Evolutionary conservation across 2,888 invertebrate genomes (phyloP).

Genomic region (Matsumyia berberina): DNA sequence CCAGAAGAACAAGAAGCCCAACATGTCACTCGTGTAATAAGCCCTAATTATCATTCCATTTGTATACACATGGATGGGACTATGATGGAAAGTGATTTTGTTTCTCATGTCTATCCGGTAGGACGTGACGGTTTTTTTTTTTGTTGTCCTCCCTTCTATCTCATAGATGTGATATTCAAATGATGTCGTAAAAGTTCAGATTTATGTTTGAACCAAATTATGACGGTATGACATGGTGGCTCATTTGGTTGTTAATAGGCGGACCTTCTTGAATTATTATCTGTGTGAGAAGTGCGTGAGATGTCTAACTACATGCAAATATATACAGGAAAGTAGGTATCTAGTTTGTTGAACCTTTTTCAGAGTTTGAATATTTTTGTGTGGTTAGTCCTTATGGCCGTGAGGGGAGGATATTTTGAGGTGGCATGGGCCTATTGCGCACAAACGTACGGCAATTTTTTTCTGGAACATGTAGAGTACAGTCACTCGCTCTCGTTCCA

Average conservation of each 20-base stretch:
- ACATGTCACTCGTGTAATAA: constrained; percentile 1
- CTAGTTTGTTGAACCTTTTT: background rate
- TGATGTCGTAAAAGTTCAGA: constrained; percentile 25
- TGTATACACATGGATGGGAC: constrained; percentile 27
- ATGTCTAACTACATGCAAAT: background rate
- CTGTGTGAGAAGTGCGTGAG: background rate
- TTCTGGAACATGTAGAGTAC: too few relatives aligned
- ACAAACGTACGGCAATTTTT: too few relatives aligned
- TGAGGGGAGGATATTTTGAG: too few relatives aligned
- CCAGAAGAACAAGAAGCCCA: background rate
- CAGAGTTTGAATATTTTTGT: too few relatives aligned
- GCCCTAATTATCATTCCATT: constrained; percentile 50
- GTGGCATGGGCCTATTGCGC: too few relatives aligned
- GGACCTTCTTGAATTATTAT: constrained; percentile 29
- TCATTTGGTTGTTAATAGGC: constrained; percentile 34
- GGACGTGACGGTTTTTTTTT: constrained; percentile 42
- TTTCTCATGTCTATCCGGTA: constrained; percentile 30
- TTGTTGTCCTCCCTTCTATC: too few relatives aligned
- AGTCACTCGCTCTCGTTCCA: too few relatives aligned
- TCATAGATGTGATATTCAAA: constrained; percentile 39
- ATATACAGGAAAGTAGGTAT: background rate
- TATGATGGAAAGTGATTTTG: constrained; percentile 41
- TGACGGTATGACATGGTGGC: constrained; percentile 23
- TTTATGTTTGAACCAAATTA: constrained; percentile 50
- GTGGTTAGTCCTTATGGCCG: too few relatives aligned